phyloP scores from a whole-genome alignment of 1,140 invertebrate species.

The Ceratina calcarata region DNA sequence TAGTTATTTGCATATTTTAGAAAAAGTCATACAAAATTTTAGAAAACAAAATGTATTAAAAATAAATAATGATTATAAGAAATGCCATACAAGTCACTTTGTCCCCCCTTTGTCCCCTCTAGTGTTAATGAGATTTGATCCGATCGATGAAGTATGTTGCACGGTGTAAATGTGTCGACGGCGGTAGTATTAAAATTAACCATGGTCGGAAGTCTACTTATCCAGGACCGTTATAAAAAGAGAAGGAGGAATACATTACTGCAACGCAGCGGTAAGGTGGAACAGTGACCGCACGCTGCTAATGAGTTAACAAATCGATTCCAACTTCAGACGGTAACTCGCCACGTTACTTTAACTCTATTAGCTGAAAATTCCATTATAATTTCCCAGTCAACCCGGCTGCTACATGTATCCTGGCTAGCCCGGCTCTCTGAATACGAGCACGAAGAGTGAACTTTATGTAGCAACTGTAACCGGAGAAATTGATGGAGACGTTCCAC shows the following conservation, averaged over 20 bases:
- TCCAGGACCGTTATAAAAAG: neutral
- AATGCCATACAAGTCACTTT: too few species aligned
- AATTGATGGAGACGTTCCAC: conserved; percentile 45
- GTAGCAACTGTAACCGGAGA: conserved; percentile 25
- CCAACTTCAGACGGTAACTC: conserved; percentile 13
- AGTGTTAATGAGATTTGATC: neutral
- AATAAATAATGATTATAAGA: too few species aligned
- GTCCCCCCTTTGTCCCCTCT: too few species aligned
- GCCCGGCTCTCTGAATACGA: conserved; percentile 12
- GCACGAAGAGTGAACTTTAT: conserved; percentile 3
- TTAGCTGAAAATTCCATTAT: conserved; percentile 41
- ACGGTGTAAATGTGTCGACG: neutral
- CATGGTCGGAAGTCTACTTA: neutral
- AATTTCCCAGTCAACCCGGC: conserved; percentile 23
- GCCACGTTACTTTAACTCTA: conserved; percentile 41
- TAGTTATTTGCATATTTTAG: too few species aligned
- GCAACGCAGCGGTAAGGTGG: neutral
- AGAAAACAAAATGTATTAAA: too few species aligned
- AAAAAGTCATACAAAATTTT: too few species aligned
- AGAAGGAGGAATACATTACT: neutral
- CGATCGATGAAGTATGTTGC: neutral
- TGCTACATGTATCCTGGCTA: conserved; percentile 7
- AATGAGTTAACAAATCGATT: conserved; percentile 45
- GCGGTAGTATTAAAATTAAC: neutral
- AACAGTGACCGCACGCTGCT: neutral